These are phyloP conservation scores for Hirtodrosophila duncani DNA, from an alignment of 2,888 invertebrate species.

Conservation along the genomic window DNA sequence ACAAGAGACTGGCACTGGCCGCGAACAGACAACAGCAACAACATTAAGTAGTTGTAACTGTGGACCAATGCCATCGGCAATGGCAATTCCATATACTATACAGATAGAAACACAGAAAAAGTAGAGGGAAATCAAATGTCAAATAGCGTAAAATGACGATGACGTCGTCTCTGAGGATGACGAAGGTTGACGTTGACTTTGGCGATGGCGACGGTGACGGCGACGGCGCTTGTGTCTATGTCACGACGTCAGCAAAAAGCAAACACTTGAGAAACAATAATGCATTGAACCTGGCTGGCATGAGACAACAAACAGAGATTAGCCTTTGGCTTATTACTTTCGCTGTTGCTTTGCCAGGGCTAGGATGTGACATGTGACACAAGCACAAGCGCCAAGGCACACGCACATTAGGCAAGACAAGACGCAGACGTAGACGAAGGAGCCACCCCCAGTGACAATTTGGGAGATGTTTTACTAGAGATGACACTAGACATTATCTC, in stretches of 20 bases:
- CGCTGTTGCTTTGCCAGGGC: constrained; percentile 21
- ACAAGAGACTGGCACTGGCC: constrained; percentile 21
- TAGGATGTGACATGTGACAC: constrained; percentile 25
- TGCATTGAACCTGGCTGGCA: constrained; percentile 62
- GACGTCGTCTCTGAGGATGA: constrained; percentile 51
- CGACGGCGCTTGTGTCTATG: no score
- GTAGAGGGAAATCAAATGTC: constrained; percentile 65
- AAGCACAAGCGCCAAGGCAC: background rate
- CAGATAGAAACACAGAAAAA: constrained; percentile 23
- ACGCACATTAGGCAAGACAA: background rate
- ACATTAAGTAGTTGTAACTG: constrained; percentile 13
- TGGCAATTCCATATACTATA: constrained; percentile 9
- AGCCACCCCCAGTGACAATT: constrained; percentile 7
- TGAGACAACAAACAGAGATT: constrained; percentile 41
- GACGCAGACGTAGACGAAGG: background rate
- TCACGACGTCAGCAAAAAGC: constrained; percentile 19
- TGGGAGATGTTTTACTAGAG: constrained; percentile 3
- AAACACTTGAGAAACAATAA: constrained; percentile 62
- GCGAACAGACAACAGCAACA: constrained; percentile 25
- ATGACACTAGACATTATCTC: background rate
- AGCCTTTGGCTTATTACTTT: constrained; percentile 17
- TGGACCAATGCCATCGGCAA: constrained; percentile 3
- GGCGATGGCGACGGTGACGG: no score
- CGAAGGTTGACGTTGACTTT: constrained; percentile 65
- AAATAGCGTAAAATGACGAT: constrained; percentile 60